phyloP scores from a whole-genome alignment of 1,140 invertebrate species.

The Drosophila nebulosa region DNA sequence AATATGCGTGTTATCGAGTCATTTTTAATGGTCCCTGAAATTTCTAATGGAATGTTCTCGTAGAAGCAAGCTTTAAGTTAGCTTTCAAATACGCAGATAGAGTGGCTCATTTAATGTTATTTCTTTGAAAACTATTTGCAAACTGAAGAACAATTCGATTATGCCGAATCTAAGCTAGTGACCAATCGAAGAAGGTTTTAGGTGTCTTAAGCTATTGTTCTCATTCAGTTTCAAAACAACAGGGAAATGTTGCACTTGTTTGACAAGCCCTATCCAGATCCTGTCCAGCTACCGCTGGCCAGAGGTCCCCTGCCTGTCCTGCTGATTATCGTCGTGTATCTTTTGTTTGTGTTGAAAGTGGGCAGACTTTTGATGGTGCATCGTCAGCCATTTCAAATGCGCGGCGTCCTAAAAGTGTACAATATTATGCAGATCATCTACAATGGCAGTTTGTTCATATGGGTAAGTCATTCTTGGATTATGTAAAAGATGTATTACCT shows the following conservation, averaged over 20 bases:
- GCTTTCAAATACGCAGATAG: background rate
- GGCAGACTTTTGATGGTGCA: constrained; percentile 91
- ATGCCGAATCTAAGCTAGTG: background rate
- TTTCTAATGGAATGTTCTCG: constrained; percentile 70
- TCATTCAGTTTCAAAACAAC: background rate
- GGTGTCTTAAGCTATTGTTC: background rate
- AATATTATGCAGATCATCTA: constrained; percentile 86
- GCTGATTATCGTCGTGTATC: constrained; percentile 86
- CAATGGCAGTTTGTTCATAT: constrained; percentile 17
- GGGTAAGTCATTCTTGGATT: constrained; percentile 12
- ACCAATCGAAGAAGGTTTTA: background rate
- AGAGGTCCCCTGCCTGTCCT: constrained; percentile 87
- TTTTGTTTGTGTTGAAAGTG: constrained; percentile 84
- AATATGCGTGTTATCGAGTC: constrained; percentile 60
- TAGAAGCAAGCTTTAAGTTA: constrained; percentile 53
- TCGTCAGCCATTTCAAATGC: constrained; percentile 90
- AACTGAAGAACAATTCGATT: background rate
- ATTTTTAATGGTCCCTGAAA: constrained; percentile 49
- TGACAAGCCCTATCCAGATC: constrained; percentile 17
- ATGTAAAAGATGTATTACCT: background rate
- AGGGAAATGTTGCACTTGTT: constrained; percentile 32
- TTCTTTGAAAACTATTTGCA: background rate
- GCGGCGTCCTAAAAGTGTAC: constrained; percentile 87
- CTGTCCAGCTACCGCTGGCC: constrained; percentile 83
- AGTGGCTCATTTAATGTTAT: too few species aligned